phyloP scores from a whole-genome alignment of 2,888 invertebrate genomes.

The Cosmorhoe ocellata region DNA sequence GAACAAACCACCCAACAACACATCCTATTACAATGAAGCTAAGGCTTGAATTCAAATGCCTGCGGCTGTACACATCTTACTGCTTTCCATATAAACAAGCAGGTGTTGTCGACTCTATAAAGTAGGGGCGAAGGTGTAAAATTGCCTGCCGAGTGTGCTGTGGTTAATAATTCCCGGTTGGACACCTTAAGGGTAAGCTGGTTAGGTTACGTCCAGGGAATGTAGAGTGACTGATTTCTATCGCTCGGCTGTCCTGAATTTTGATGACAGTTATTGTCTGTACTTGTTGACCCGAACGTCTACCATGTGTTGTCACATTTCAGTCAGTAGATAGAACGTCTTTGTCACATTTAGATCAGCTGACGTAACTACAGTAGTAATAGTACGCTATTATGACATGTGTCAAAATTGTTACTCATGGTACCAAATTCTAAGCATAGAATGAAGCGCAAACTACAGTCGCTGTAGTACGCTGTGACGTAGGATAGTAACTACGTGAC shows the following conservation, averaged over 20 bases:
- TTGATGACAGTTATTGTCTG: constrained; percentile 42
- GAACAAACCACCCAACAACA: constrained; percentile 9
- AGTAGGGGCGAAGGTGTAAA: constrained; percentile 18
- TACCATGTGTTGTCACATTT: no score
- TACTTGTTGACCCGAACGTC: no score
- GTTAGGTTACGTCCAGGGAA: constrained; percentile 49
- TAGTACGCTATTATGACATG: no score
- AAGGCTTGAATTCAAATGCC: constrained; percentile 29
- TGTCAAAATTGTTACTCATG: no score
- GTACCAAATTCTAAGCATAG: no score
- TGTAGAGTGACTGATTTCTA: constrained; percentile 53
- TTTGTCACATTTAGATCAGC: no score
- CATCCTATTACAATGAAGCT: constrained; percentile 17
- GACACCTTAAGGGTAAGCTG: constrained; percentile 50
- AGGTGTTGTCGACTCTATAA: constrained; percentile 22
- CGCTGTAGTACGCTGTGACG: no score
- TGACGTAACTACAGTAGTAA: no score
- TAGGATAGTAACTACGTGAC: no score
- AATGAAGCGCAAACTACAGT: no score
- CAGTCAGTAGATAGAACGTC: no score
- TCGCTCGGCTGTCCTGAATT: constrained; percentile 39
- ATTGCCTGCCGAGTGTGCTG: constrained; percentile 13
- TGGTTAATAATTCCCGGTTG: constrained; percentile 53
- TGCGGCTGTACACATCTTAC: constrained; percentile 27
- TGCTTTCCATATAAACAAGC: constrained; percentile 25